Percentiles rank a stretch among this genome's conserved stretches.
These are phyloP conservation scores for Matsumyia berberina DNA, from an alignment of 2,888 invertebrate species.

Conservation along the genomic window DNA sequence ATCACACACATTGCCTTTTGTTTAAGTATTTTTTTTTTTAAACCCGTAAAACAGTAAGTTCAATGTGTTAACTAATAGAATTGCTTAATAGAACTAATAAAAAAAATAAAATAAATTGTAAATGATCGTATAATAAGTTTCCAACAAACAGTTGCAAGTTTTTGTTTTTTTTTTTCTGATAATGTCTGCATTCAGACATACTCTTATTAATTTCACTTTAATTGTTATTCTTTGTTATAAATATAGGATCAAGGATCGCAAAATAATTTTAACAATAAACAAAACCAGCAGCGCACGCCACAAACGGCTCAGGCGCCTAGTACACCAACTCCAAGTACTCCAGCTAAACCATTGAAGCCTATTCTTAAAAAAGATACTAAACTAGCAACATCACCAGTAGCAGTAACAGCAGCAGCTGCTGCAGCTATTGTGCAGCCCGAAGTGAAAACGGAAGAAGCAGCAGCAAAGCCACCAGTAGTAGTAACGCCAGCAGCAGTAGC, in stretches of 20 bases:
- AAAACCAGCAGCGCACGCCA: slow-evolving; percentile 6
- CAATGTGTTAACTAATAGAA: slow-evolving; percentile 13
- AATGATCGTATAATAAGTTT: slow-evolving; percentile 23
- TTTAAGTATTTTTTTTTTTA: slow-evolving; percentile 39
- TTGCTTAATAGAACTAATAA: slow-evolving; percentile 1
- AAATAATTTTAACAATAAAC: slow-evolving; percentile 31
- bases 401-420: not conserved
- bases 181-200: slow-evolving; percentile 3
- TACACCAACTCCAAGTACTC: not conserved
- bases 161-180: too few species aligned
- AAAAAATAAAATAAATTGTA: slow-evolving; percentile 27
- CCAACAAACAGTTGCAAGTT: slow-evolving; percentile 42
- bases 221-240: slow-evolving; percentile 5
- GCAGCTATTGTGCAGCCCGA: not conserved
- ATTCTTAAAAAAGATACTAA: slow-evolving; percentile 40
- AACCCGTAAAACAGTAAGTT: slow-evolving; percentile 26
- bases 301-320: slow-evolving; percentile 9
- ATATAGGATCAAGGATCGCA: slow-evolving; percentile 41
- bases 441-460: too few species aligned
- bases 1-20: slow-evolving; percentile 39
- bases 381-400: not conserved
- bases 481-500: not conserved
- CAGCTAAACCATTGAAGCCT: slow-evolving; percentile 27
- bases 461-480: too few species aligned
- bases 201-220: not conserved